Evolutionary conservation across 2,797 vertebrate genomes (phyloP), one percentile per base, ranked within the genome.

Genomic region (Acanthurus lineatus): DNA sequence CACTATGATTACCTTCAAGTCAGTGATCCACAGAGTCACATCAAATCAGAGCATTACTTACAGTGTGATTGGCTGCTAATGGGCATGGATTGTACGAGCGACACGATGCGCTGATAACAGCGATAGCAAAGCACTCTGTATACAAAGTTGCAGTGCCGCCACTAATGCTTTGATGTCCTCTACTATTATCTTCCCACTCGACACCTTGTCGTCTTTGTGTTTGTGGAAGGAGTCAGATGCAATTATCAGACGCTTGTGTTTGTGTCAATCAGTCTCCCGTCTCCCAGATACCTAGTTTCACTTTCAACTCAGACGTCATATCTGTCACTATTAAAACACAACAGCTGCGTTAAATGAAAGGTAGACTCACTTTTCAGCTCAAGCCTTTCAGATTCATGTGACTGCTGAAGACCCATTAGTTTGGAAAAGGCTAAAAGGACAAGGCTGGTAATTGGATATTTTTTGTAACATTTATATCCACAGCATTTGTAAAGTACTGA

Each of bases 161-260:
- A 53, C 74, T 79, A 85, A 88, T 78, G 78, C 89, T 89, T 77
- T 83, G 77, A 90, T 87, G 86, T 86, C 69, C 56, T 61, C 60
- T 57, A 19, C 85, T 32, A 88, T 92, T 89, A 86, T 91, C 76
- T 76, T 85, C 78, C 86, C 75, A 77, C 84, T 79, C 57, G 1
- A 69, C 77, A 80, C 76, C 73, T 76, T 77, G 62, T 90, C 85
- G 45, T 78, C 77, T 85, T 80, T 89, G 80, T 91, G 79, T 86
- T 87, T 81, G 84, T 73, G 60, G 54, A 88, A 73, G 67, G 76
- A 86, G 85, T 84, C 89, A 83, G 76, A 78, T 57, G 72, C 77
- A 91, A 89, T 92, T 92, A 89, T 87, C 65, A 73, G 73, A 76
- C 49, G 19, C 70, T 69, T n/a, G 32, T 15, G 9, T 47, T 63